Conservation (phyloP, 2,797 vertebrate species). For the Holocentrus rufus region DNA sequence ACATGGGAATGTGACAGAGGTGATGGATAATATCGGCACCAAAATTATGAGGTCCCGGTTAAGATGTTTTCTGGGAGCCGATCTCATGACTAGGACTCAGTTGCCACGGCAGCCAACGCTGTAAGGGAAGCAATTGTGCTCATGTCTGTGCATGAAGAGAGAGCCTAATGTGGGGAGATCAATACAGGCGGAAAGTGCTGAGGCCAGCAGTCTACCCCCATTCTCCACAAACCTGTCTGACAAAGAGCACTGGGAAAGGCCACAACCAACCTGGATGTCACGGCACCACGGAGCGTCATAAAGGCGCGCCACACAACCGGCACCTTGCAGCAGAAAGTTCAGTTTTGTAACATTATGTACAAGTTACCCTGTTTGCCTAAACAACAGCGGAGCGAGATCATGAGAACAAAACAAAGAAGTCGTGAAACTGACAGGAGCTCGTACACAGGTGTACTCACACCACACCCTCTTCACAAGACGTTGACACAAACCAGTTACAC, state of each 20-base stretch:
- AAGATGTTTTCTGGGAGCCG: slow-evolving; percentile 66
- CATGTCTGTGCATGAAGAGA: slow-evolving; percentile 81
- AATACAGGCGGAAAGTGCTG: slow-evolving; percentile 84
- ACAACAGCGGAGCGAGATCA: background rate
- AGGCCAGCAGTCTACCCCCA: slow-evolving; percentile 81
- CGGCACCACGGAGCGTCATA: slow-evolving; percentile 31
- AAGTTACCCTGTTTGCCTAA: background rate
- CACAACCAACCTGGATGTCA: slow-evolving; percentile 68
- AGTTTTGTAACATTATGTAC: background rate
- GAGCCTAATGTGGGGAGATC: slow-evolving; percentile 82
- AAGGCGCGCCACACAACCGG: slow-evolving; percentile 30
- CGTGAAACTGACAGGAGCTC: slow-evolving; percentile 17
- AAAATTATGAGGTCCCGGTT: slow-evolving; percentile 60
- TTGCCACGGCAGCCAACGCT: slow-evolving; percentile 80
- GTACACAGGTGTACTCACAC: slow-evolving; percentile 23
- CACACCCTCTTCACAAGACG: slow-evolving; percentile 68
- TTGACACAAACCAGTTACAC: slow-evolving; percentile 79
- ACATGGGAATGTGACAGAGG: slow-evolving; percentile 59
- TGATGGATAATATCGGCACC: slow-evolving; percentile 29
- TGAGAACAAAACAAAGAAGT: slow-evolving; percentile 7
- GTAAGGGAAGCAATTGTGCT: slow-evolving; percentile 81
- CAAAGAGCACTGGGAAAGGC: slow-evolving; percentile 72
- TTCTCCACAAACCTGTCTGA: slow-evolving; percentile 80
- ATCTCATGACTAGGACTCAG: slow-evolving; percentile 74
- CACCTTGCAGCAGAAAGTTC: background rate